Conservation (phyloP, 2,888 invertebrate species). For the Noctua janthina region DNA sequence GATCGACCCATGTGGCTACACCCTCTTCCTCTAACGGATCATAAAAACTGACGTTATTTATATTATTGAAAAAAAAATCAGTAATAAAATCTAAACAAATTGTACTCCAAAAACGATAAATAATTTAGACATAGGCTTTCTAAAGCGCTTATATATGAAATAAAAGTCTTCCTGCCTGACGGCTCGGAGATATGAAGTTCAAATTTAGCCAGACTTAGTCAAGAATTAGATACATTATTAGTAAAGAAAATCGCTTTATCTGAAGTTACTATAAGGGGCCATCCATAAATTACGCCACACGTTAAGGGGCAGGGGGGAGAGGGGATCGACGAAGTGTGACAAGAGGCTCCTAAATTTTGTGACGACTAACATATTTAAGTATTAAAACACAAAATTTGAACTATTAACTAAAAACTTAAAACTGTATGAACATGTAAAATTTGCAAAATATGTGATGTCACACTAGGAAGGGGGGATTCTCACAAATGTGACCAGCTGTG, state of each 20-base stretch:
- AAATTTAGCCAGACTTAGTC: constrained; percentile 50
- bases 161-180: constrained; percentile 44
- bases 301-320: no score
- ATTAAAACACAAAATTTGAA: no score
- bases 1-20: background rate
- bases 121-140: constrained; percentile 22
- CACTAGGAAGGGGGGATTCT: no score
- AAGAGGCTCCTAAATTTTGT: no score
- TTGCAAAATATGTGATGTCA: no score
- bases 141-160: constrained; percentile 40
- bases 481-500: no score
- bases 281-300: no score
- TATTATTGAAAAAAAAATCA: constrained; percentile 1
- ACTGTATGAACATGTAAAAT: no score
- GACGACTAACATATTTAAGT: no score
- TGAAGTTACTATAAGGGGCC: constrained; percentile 12
- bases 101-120: background rate
- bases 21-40: background rate
- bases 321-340: no score
- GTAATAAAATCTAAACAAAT: background rate
- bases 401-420: no score
- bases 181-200: constrained; percentile 52
- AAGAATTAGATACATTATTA: constrained; percentile 31
- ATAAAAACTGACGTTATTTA: background rate
- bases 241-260: constrained; percentile 43